Evolutionary conservation across 1,140 invertebrate genomes (phyloP), one percentile per base, ranked within the genome.

Genomic region (Heliconius hermathena): DNA sequence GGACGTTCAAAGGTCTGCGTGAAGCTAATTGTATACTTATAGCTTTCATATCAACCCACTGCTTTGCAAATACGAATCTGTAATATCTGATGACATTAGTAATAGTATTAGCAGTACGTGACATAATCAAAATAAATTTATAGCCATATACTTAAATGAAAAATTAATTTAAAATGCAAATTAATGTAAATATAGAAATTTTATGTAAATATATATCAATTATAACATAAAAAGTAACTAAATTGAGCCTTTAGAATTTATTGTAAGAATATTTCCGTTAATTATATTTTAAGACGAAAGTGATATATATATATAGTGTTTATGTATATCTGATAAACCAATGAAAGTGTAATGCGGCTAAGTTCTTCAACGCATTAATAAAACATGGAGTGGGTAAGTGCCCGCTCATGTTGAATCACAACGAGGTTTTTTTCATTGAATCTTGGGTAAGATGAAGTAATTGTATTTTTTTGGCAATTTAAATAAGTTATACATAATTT

Each of bases 271-370:
- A 66, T 66, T 11, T 66, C 11, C 13, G 54, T 3, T 57, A 22
- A 11, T 9, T 57, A 57, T 57, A 57, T 26, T 66, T 5, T 29
- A 13, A 66, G 16, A 66, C 22, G 11, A 66, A 26, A 66, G 22
- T 66, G 60, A 66, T 29, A 66, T 66, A 66, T 8, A 22, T 41
- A 54, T 57, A 18, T 29, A 74, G 22, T 46, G 41, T 52, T 71
- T 71, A 77, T 72, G 49, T 66, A 72, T 72, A 71, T 74, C 33
- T 73, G 76, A 77, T 91, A 91, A 91, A 83, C 79, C 85, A 83
- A 91, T 91, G 90, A 92, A 93, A 91, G 87, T 90, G 89, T 91
- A 92, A 92, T 91, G 87, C 72, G 80, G 77, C 76, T 79, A 80
- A 79, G 83, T 83, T 84, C 88, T 88, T 85, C 38, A 83, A 79